Evolutionary conservation across 1,140 invertebrate genomes (phyloP), one percentile per base, ranked within the genome.

Genomic region (Papilio glaucus): DNA sequence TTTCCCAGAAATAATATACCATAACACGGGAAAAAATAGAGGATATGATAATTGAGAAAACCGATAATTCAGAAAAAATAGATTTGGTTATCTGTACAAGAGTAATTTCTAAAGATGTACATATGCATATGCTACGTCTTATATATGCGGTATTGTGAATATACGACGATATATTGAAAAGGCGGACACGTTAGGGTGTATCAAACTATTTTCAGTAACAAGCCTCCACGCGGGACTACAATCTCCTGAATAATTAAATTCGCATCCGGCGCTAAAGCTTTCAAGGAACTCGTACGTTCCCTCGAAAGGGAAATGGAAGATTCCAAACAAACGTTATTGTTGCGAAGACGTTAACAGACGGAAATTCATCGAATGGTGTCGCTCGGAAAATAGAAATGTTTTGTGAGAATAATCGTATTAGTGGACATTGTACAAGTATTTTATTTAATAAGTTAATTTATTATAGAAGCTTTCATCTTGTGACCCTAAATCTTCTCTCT

Each of bases 191-290:
- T 41, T 65, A 12, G 37, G 33, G 1, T 37, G 15, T 65, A 38
- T 18, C 2, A 15, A 37, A 41, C 62, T 65, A 65, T 37, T 38
- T 65, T 65, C 37, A 65, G 37, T 24, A 37, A 41, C 33, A 62
- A 62, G 5, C 8, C 9, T 4, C 13, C 12, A 18, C 10, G 7
- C 9, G 18, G 62, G 15, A 65, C 7, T 65, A 65, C 62, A 65
- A 65, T 65, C 62, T 39, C 62, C 62, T 65, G 62, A 65, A 65
- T 65, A 65, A 65, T 65, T 65, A 65, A 65, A 65, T 39, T 65
- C 37, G 10, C 15, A 65, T 65, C 62, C 62, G 33, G 37, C n/a
- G 37, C 10, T 18, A 57, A 57, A 15, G 37, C 10, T 21, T 65
- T 37, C 29, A 38, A 39, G 8, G 37, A 18, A 41, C n/a, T 15